Base-by-base conservation (phyloP, 1,140 invertebrate genomes). In the Dryas iulia region DNA sequence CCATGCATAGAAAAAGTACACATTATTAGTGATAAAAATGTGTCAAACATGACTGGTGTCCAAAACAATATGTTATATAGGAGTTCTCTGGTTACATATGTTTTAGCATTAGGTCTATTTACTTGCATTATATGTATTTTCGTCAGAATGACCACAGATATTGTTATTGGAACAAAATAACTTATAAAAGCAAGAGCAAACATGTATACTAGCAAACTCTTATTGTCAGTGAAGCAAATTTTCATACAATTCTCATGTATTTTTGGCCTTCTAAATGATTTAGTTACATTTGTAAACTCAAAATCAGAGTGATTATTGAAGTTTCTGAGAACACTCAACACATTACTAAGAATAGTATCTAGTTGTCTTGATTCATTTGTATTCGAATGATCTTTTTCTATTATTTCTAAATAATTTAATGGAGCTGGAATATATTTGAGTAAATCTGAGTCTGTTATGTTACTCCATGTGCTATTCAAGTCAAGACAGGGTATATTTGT, bases 31-130 rank as follows among this genome's bases (percentile, higher is more conserved):
- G 89, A 87, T 11, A 92, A 53, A 71, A 89, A 86, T 57, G 84
- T 84, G 61, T 92, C 87, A 70, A 92, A 86, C 80, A 92, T 84
- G 2, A 90, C 81, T 0, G 89, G 89, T 30, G 79, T 89, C 90
- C 89, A 92, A 69, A 92, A 87, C 23, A 91, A 72, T 54, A 91
- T 73, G 59, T 90, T 92, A 59, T 87, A 91, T 5, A 91, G 57
- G 8, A 89, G 65, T 54, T 89, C 87, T 31, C 83, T 77, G n/a
- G 78, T 88, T 2, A 89, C 80, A 79, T 86, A 83, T n/a, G 74
- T 82, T 61, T 87, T 87, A 26, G 81, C 69, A 61, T 81, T 79
- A 4, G 72, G 69, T 26, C 77, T 84, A 39, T 83, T 87, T 5
- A 87, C 63, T 61, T 86, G 68, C 74, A 84, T 84, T 5, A 77